phyloP scores from a whole-genome alignment of 2,888 invertebrate genomes.

The Pogonocherus hispidulus region DNA sequence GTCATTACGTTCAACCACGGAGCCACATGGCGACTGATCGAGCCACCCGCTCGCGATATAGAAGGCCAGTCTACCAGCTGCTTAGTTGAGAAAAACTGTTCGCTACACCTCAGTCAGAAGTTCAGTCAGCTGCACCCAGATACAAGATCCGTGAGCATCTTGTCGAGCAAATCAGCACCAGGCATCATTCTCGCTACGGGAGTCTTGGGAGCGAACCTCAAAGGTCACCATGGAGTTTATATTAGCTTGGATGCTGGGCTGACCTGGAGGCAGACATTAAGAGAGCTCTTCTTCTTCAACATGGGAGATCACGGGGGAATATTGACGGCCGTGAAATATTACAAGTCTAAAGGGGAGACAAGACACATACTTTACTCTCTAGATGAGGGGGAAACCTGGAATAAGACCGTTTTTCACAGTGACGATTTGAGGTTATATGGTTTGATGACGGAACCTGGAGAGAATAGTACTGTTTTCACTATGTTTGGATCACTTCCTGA shows the following conservation, averaged over 20 bases:
- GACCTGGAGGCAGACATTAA: conserved; percentile 81
- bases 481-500: conserved; percentile 88
- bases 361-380: conserved; percentile 86
- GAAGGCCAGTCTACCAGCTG: conserved; percentile 80
- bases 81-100: conserved; percentile 78
- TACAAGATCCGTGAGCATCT: conserved; percentile 83
- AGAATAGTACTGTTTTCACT: conserved; percentile 91
- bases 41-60: conserved; percentile 79
- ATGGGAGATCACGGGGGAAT: conserved; percentile 94
- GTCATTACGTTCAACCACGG: conserved; percentile 91
- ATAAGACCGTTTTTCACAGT: conserved; percentile 76
- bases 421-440: conserved; percentile 88
- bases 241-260: conserved; percentile 86
- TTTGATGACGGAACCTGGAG: conserved; percentile 94
- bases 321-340: conserved; percentile 87
- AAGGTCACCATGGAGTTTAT: conserved; percentile 86
- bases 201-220: conserved; percentile 81
- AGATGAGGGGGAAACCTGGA: conserved; percentile 89
- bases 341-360: conserved; percentile 82
- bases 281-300: conserved; percentile 87
- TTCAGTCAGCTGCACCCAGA: conserved; percentile 87
- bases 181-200: conserved; percentile 92
- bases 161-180: conserved; percentile 89
- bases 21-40: conserved; percentile 83
- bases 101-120: conserved; percentile 89